These are phyloP conservation scores for Tinamus guttatus DNA, from an alignment of 2,113 vertebrate genomes.

Conservation along the genomic window DNA sequence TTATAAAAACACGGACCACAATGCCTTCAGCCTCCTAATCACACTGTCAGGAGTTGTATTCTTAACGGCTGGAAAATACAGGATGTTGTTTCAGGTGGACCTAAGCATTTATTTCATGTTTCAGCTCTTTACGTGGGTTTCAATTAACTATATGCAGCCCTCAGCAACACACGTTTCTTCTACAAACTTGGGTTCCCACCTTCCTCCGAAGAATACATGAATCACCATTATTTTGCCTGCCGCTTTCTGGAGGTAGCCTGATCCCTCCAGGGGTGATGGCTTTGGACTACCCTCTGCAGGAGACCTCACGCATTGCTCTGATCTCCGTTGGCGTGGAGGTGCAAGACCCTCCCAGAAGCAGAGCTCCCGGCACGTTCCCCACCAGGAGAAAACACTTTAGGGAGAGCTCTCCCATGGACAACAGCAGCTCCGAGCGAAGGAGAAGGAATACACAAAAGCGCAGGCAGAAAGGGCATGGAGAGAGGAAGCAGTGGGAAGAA, in stretches of 20 bases:
- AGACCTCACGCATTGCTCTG: background rate
- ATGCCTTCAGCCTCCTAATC: background rate
- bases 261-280: background rate
- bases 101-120: background rate
- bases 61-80: background rate
- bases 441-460: background rate
- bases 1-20: background rate
- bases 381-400: fast-evolving
- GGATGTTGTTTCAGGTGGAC: too few relatives aligned
- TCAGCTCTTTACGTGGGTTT: background rate
- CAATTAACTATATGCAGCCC: fast-evolving
- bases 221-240: background rate
- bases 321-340: background rate
- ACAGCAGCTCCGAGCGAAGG: background rate
- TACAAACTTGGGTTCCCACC: background rate
- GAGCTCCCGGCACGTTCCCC: background rate
- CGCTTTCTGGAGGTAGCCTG: background rate
- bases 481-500: background rate
- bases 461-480: background rate
- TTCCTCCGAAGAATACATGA: background rate
- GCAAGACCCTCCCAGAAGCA: background rate
- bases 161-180: background rate
- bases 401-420: background rate
- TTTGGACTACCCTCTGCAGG: background rate
- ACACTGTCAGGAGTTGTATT: background rate